phyloP scores from a whole-genome alignment of 2,113 vertebrate species.

The Phrynosoma blainvillii region DNA sequence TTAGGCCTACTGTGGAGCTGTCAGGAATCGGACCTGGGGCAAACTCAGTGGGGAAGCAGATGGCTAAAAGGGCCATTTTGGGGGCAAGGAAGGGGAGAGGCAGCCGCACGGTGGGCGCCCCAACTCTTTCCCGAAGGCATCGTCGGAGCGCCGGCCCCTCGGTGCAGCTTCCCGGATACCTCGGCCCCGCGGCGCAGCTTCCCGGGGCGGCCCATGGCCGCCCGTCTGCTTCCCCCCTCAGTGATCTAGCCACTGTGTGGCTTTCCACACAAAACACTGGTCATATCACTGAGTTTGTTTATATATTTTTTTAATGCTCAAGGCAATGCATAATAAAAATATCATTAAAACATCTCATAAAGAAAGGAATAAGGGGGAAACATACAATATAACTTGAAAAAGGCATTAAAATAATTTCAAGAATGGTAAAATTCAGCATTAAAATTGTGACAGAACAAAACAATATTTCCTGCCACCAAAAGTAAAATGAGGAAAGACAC shows the following conservation, averaged over 20 bases:
- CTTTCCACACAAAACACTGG: neutral
- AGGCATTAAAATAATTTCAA: neutral
- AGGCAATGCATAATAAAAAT: neutral
- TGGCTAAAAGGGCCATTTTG: too few species aligned
- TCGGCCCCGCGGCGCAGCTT: too few species aligned
- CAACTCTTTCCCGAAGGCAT: too few species aligned
- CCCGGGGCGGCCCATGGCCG: too few species aligned
- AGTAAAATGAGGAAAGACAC: neutral
- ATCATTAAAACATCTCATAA: neutral
- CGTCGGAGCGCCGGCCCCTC: too few species aligned
- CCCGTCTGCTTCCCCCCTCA: too few species aligned
- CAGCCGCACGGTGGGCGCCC: too few species aligned
- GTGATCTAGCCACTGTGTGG: too few species aligned
- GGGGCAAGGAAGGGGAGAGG: too few species aligned
- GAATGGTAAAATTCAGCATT: neutral
- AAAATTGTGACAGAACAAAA: neutral
- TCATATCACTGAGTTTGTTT: neutral
- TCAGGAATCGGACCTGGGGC: neutral
- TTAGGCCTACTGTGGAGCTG: neutral
- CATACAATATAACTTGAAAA: neutral
- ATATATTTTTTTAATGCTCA: neutral
- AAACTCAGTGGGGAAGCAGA: too few species aligned
- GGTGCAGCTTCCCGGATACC: too few species aligned
- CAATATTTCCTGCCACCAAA: neutral
- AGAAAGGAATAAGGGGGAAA: neutral